Evolutionary conservation across 2,113 vertebrate species (phyloP).

Genomic region (Chunga burmeisteri): DNA sequence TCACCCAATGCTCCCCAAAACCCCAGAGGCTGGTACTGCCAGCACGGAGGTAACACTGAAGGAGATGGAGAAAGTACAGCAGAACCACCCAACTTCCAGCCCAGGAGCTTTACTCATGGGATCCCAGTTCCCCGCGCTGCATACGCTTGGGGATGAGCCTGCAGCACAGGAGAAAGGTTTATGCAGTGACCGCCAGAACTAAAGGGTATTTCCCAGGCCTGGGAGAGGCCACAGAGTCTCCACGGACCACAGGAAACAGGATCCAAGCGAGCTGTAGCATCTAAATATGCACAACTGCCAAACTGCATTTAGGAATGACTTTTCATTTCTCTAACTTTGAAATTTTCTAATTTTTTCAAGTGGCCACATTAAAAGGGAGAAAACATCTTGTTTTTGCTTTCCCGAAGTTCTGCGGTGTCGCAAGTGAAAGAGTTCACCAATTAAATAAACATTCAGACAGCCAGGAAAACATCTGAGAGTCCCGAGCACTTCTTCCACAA

Average conservation of each 20-base stretch:
- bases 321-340: neutral
- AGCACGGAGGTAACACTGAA: neutral
- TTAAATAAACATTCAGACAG: neutral
- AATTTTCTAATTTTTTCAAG: neutral
- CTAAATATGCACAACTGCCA: neutral
- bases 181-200: neutral
- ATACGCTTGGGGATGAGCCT: fast-evolving
- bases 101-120: neutral
- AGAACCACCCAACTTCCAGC: neutral
- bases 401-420: neutral
- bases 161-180: neutral
- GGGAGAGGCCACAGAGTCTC: neutral
- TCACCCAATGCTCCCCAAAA: fast-evolving
- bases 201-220: neutral
- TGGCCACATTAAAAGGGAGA: neutral
- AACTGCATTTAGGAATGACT: neutral
- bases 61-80: neutral
- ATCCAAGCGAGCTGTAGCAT: neutral
- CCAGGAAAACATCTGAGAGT: neutral
- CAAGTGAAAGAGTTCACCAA: neutral
- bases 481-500: neutral
- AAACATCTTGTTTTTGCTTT: constrained; percentile 27
- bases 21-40: neutral
- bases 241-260: neutral
- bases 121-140: neutral